Evolutionary conservation across 1,140 invertebrate species (phyloP).

Genomic region (Popillia japonica): DNA sequence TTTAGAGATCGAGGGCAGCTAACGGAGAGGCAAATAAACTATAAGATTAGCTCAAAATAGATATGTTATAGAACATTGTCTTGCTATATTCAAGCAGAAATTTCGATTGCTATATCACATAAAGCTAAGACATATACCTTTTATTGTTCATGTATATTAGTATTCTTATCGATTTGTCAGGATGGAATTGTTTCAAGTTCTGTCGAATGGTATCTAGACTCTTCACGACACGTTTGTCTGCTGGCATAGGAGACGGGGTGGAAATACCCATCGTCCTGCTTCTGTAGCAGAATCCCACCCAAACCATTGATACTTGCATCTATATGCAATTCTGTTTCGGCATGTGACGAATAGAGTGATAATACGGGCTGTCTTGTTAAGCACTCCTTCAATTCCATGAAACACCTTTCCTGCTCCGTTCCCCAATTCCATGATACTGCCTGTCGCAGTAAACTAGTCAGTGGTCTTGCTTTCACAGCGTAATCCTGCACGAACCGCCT

Average conservation of each 20-base stretch:
- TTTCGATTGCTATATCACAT: no score
- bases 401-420: slow-evolving; percentile 51
- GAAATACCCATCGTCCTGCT: slow-evolving; percentile 36
- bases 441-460: slow-evolving; percentile 56
- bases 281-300: slow-evolving; percentile 46
- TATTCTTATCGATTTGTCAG: no score
- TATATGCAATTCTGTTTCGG: slow-evolving; percentile 52
- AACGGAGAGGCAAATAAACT: no score
- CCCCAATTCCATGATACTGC: slow-evolving; percentile 53
- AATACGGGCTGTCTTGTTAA: slow-evolving; percentile 46
- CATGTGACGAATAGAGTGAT: slow-evolving; percentile 48
- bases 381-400: slow-evolving; percentile 47
- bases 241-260: slow-evolving; percentile 51
- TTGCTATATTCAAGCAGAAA: no score
- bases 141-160: no score
- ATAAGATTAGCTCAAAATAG: no score
- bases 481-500: slow-evolving; percentile 55
- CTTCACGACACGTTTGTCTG: slow-evolving; percentile 29
- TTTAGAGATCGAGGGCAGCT: no score
- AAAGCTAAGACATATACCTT: no score
- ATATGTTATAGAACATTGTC: no score
- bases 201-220: slow-evolving; percentile 40
- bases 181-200: no score
- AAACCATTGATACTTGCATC: slow-evolving; percentile 50
- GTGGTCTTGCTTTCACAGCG: slow-evolving; percentile 52